These are phyloP conservation scores for Heloderma charlesbogerti DNA, from an alignment of 2,113 vertebrate species.

Conservation along the genomic window DNA sequence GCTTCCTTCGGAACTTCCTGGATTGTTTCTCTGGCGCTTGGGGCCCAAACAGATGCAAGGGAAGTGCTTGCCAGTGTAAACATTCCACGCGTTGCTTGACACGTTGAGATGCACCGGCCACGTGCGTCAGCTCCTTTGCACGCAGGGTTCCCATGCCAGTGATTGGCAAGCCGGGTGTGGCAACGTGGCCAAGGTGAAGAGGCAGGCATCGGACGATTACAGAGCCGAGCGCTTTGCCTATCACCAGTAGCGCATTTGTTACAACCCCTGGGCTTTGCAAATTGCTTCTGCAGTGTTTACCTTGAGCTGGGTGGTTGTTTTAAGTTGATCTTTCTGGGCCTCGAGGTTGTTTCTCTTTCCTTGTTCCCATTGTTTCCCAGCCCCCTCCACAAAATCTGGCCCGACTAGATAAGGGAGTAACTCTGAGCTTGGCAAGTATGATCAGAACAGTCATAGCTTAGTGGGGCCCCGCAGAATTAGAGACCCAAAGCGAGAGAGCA, in stretches of 20 bases:
- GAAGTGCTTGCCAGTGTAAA: background rate
- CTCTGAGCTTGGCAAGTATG: too few species aligned
- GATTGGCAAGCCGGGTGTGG: background rate
- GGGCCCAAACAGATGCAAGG: background rate
- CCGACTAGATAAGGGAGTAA: background rate
- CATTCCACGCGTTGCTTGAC: too few species aligned
- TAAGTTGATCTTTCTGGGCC: too few species aligned
- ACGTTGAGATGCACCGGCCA: too few species aligned
- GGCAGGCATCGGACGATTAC: background rate
- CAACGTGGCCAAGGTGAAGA: background rate
- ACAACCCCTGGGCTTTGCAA: background rate
- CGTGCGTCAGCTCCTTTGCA: background rate
- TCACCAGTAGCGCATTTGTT: too few species aligned
- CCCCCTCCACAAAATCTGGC: background rate
- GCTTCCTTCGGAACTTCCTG: background rate
- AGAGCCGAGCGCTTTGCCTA: too few species aligned
- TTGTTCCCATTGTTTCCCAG: accelerated
- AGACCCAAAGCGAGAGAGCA: too few species aligned
- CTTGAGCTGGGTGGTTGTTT: background rate
- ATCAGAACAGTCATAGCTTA: background rate
- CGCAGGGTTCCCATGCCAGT: background rate
- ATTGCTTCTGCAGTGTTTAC: background rate
- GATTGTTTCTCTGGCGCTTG: background rate
- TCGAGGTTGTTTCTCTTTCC: background rate
- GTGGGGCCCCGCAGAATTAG: background rate